These are phyloP conservation scores for Cheilosia grossa DNA, from an alignment of 2,888 invertebrate species.

Conservation along the genomic window DNA sequence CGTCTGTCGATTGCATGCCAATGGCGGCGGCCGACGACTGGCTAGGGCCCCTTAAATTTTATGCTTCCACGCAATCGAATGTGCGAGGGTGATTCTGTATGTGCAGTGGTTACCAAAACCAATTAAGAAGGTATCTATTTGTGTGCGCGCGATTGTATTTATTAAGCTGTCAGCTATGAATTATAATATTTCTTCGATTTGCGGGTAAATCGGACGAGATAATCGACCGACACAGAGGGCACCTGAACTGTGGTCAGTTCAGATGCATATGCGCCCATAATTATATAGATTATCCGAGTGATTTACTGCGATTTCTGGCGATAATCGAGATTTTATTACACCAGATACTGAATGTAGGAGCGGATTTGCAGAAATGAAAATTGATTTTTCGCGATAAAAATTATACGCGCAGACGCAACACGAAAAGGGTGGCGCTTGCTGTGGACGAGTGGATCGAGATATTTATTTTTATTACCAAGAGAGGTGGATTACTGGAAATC, in stretches of 20 bases:
- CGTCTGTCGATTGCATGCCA: slow-evolving; percentile 5
- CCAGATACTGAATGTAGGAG: slow-evolving; percentile 18
- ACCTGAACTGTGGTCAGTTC: slow-evolving; percentile 19
- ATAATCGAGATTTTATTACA: slow-evolving; percentile 56
- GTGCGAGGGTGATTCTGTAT: slow-evolving; percentile 11
- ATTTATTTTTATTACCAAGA: too few relatives aligned
- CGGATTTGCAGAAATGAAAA: slow-evolving; percentile 7
- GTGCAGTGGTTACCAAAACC: slow-evolving; percentile 32
- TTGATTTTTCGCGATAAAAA: slow-evolving; percentile 30
- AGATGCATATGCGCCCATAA: slow-evolving; percentile 25
- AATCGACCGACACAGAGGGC: slow-evolving; percentile 23
- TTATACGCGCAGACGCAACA: slow-evolving; percentile 13
- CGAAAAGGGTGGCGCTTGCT: slow-evolving; percentile 64
- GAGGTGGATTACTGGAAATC: too few relatives aligned
- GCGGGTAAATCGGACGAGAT: slow-evolving; percentile 45
- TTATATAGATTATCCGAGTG: slow-evolving; percentile 63
- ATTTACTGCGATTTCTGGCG: slow-evolving; percentile 60
- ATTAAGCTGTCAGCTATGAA: slow-evolving; percentile 71
- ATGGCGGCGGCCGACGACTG: not conserved
- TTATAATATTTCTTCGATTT: slow-evolving; percentile 63
- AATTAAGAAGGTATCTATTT: slow-evolving; percentile 63
- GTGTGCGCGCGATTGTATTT: slow-evolving; percentile 64
- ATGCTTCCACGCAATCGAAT: slow-evolving; percentile 10
- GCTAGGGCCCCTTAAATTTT: not conserved
- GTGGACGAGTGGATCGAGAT: not conserved